phyloP scores from a whole-genome alignment of 2,113 vertebrate species.

The Vulpes vulpes region DNA sequence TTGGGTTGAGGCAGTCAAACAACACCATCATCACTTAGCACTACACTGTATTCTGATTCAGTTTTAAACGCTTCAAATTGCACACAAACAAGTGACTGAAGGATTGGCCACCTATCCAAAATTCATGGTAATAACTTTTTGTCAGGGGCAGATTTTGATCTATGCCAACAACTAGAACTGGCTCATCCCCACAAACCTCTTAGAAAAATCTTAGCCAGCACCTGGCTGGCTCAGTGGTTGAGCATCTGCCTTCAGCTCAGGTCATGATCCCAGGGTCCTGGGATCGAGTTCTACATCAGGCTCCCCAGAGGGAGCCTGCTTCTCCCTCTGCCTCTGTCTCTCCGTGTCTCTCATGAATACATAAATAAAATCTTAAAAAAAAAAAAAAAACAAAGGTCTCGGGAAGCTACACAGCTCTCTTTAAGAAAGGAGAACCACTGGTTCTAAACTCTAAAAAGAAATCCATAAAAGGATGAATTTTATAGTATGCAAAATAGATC shows the following conservation, averaged over 20 bases:
- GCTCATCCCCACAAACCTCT: neutral
- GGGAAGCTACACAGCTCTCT: neutral
- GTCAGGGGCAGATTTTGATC: neutral
- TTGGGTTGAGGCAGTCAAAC: neutral
- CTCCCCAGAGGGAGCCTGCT: no score
- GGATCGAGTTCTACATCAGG: no score
- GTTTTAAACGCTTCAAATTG: neutral
- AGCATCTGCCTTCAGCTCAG: no score
- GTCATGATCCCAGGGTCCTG: no score
- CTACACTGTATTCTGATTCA: neutral
- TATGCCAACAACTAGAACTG: neutral
- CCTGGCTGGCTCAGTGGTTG: no score
- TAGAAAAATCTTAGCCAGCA: neutral
- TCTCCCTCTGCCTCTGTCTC: no score
- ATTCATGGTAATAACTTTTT: neutral
- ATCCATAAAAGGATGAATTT: conserved; percentile 5
- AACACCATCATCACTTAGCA: neutral
- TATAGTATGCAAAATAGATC: neutral
- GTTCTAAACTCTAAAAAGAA: neutral
- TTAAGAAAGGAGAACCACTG: neutral
- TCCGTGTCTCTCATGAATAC: no score
- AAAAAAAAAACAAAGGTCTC: no score
- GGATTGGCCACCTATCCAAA: neutral
- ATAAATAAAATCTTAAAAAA: no score
- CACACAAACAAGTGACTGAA: neutral